Conservation (phyloP, 2,888 invertebrate genomes). For the Pegoplata infirma region DNA sequence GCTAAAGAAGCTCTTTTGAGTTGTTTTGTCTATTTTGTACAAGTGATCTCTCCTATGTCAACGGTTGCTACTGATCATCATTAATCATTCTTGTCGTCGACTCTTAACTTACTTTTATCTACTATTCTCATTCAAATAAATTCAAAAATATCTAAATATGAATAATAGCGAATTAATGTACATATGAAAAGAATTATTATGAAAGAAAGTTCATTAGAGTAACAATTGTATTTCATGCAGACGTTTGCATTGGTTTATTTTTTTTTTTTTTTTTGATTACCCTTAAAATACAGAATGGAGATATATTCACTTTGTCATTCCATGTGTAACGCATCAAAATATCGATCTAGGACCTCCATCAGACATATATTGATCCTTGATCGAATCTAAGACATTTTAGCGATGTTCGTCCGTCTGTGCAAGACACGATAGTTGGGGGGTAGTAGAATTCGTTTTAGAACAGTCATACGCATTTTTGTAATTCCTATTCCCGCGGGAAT, state of each 20-base stretch:
- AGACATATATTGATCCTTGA: too few species aligned
- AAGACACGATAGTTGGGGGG: too few species aligned
- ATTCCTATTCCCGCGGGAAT: too few species aligned
- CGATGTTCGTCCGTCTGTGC: too few species aligned
- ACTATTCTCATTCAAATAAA: slow-evolving; percentile 40
- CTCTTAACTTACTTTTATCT: slow-evolving; percentile 38
- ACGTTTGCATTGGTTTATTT: neutral
- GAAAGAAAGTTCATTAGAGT: slow-evolving; percentile 40
- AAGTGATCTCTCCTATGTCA: slow-evolving; percentile 67
- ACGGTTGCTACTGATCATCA: slow-evolving; percentile 65
- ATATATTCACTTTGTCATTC: too few species aligned
- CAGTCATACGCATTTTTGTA: too few species aligned
- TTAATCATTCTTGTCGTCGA: slow-evolving; percentile 65
- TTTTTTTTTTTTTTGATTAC: too few species aligned
- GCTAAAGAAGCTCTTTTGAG: slow-evolving; percentile 39
- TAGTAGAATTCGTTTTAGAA: too few species aligned
- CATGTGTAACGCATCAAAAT: too few species aligned
- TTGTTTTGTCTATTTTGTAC: slow-evolving; percentile 31
- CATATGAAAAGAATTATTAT: neutral
- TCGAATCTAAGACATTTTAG: too few species aligned
- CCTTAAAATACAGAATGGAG: too few species aligned
- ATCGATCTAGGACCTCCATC: too few species aligned
- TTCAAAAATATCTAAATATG: slow-evolving; percentile 12
- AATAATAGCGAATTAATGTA: slow-evolving; percentile 40
- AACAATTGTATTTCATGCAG: neutral